Conservation (phyloP, 2,888 invertebrate species). For the Mythimna ferrago region DNA sequence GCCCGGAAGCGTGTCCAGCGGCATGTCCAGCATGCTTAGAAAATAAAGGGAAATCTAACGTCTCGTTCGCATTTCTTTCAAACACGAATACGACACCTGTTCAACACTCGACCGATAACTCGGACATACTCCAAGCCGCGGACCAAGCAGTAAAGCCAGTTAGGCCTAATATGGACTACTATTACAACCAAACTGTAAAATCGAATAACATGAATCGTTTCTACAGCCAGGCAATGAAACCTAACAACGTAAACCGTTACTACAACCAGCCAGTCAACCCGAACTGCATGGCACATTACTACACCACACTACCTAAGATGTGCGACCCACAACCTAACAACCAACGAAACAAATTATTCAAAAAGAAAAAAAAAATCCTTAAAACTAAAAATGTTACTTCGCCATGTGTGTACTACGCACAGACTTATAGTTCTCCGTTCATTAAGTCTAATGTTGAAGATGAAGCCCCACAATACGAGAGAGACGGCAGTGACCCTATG, state of each 20-base stretch:
- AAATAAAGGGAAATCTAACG: conserved; percentile 47
- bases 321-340: conserved; percentile 36
- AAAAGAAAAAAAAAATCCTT: conserved; percentile 63
- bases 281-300: neutral
- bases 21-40: conserved; percentile 9
- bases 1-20: conserved; percentile 9
- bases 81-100: neutral
- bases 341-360: conserved; percentile 58
- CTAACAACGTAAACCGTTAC: neutral
- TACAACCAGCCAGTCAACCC: too few species aligned
- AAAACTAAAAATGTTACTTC: conserved; percentile 66
- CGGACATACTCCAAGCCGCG: neutral
- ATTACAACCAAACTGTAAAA: neutral
- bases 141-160: neutral
- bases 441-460: conserved; percentile 26
- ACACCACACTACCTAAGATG: conserved; percentile 2
- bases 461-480: conserved; percentile 8
- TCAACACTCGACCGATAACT: neutral
- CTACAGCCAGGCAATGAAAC: neutral
- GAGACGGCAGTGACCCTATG: conserved; percentile 22
- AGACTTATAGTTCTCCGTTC: conserved; percentile 69
- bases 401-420: conserved; percentile 76
- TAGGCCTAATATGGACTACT: neutral
- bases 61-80: conserved; percentile 39
- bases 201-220: neutral